Evolutionary conservation across 2,113 vertebrate species (phyloP).

Genomic region (Aepyceros melampus): DNA sequence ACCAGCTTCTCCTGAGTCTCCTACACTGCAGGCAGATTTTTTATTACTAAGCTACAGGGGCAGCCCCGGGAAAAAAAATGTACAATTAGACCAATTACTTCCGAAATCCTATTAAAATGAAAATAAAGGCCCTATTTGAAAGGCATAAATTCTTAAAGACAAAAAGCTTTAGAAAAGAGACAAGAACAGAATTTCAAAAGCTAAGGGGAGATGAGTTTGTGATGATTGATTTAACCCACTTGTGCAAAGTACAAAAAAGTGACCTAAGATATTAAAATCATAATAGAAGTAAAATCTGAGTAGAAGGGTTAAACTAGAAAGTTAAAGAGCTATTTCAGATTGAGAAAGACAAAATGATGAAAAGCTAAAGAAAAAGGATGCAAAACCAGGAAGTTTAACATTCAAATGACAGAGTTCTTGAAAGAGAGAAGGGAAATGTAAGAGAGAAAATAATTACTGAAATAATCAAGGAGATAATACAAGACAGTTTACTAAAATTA

Average conservation of each 20-base stretch:
- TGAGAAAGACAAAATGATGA: neutral
- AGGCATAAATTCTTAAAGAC: neutral
- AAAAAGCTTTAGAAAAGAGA: neutral
- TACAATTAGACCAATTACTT: neutral
- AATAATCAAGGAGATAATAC: neutral
- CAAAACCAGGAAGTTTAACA: neutral
- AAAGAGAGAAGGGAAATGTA: neutral
- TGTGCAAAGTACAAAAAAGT: neutral
- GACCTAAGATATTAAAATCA: neutral
- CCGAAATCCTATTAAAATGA: neutral
- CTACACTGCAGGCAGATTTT: neutral
- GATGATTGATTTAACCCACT: neutral
- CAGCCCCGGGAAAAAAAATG: neutral
- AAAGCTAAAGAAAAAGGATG: neutral
- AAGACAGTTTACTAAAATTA: neutral
- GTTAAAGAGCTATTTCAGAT: neutral
- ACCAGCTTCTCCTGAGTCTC: neutral
- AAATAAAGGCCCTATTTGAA: neutral
- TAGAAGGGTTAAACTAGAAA: neutral
- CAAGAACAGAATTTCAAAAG: neutral
- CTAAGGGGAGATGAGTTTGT: neutral
- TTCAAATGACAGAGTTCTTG: neutral
- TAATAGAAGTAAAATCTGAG: neutral
- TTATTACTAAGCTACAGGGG: neutral
- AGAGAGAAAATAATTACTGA: neutral